These are phyloP conservation scores for Globia sparganii DNA, from an alignment of 2,888 invertebrate genomes.

Conservation along the genomic window DNA sequence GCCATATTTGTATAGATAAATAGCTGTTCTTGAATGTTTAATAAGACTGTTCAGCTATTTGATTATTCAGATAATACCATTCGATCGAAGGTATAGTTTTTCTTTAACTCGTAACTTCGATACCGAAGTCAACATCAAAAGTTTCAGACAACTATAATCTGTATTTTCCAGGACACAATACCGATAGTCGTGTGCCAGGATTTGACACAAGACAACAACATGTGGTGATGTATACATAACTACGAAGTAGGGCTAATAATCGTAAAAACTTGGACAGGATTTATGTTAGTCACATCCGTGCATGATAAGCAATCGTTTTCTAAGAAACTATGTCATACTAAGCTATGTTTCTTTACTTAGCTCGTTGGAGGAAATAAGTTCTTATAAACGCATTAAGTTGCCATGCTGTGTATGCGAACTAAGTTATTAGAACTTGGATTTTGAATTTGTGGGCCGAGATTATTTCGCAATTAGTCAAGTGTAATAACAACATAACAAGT, in stretches of 20 bases:
- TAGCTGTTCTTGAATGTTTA: constrained; percentile 50
- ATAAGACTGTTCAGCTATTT: constrained; percentile 35
- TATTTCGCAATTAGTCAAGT: constrained; percentile 46
- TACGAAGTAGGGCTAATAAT: constrained; percentile 57
- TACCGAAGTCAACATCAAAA: constrained; percentile 31
- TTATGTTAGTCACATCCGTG: constrained; percentile 77
- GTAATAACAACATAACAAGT: neutral
- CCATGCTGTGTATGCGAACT: constrained; percentile 36
- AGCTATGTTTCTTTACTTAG: constrained; percentile 61
- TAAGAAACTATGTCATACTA: constrained; percentile 72
- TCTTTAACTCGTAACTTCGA: constrained; percentile 16
- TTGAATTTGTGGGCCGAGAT: constrained; percentile 40
- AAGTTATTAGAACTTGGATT: constrained; percentile 55
- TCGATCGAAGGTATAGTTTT: constrained; percentile 34
- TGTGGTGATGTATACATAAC: constrained; percentile 49
- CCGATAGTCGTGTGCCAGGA: constrained; percentile 22
- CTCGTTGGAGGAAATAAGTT: constrained; percentile 66
- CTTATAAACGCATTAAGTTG: constrained; percentile 67
- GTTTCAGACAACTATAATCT: constrained; percentile 16
- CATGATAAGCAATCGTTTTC: constrained; percentile 76
- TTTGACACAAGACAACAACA: constrained; percentile 39
- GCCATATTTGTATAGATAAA: constrained; percentile 41
- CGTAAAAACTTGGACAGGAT: constrained; percentile 70
- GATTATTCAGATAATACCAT: constrained; percentile 35
- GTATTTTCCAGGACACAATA: constrained; percentile 24